Evolutionary conservation across 2,113 vertebrate species (phyloP).

Genomic region (Gavia stellata): DNA sequence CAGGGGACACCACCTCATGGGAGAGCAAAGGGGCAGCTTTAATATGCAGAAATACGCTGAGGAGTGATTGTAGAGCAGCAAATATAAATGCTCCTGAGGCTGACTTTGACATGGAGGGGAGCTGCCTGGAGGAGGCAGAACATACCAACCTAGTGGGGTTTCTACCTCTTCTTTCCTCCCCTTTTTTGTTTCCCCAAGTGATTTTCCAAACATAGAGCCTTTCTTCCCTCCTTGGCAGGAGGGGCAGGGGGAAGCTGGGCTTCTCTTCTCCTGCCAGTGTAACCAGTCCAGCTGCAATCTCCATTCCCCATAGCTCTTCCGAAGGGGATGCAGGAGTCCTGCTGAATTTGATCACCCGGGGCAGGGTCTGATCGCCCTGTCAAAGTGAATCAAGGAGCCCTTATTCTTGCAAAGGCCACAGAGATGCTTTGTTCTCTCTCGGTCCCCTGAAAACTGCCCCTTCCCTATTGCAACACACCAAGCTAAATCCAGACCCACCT

Average conservation of each 20-base stretch:
- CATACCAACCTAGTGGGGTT: not conserved
- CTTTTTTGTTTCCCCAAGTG: too few relatives aligned
- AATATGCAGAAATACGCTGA: not conserved
- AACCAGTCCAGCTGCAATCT: not conserved
- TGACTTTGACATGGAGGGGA: not conserved
- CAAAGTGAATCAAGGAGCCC: not conserved
- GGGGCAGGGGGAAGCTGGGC: not conserved
- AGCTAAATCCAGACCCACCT: not conserved
- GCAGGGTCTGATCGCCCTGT: not conserved
- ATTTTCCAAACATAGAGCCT: not conserved
- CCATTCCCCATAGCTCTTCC: fast-evolving
- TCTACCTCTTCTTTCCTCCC: not conserved
- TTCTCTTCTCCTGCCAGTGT: not conserved
- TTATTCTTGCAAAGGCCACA: not conserved
- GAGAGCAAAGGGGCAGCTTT: not conserved
- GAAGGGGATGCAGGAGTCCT: not conserved
- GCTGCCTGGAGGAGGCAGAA: not conserved
- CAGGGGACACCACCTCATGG: not conserved
- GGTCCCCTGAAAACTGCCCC: not conserved
- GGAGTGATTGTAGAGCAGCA: not conserved
- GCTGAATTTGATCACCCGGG: not conserved
- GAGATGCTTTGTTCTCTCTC: not conserved
- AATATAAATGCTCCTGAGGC: not conserved
- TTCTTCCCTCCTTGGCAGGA: not conserved
- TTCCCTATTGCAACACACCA: not conserved